Percentiles rank a stretch among this genome's conserved stretches.
These are phyloP conservation scores for Pristionchus entomophagus DNA, from an alignment of 2,888 invertebrate genomes.

Conservation along the genomic window DNA sequence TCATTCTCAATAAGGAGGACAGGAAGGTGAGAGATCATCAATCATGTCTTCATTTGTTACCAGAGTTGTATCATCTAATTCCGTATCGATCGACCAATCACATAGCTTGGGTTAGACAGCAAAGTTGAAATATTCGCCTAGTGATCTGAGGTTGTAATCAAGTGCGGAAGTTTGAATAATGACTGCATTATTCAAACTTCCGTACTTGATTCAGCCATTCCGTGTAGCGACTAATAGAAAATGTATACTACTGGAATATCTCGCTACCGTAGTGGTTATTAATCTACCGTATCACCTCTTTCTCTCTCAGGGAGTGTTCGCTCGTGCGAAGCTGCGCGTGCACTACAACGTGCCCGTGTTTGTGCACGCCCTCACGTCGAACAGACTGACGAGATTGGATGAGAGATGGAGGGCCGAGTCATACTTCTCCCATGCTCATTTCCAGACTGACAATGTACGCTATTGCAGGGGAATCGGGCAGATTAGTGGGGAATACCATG, in stretches of 20 bases:
- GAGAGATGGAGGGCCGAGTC: not conserved
- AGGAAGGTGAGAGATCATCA: not conserved
- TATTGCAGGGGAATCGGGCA: not conserved
- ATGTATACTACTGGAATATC: too few relatives aligned
- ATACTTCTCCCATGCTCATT: slow-evolving; percentile 5
- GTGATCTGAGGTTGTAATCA: too few relatives aligned
- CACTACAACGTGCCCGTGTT: slow-evolving; percentile 26
- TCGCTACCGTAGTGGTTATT: too few relatives aligned
- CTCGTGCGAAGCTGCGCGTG: slow-evolving; percentile 12
- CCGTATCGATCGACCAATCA: too few relatives aligned
- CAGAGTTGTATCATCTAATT: too few relatives aligned
- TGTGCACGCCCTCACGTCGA: not conserved
- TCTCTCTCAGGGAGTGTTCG: slow-evolving; percentile 5
- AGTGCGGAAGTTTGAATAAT: too few relatives aligned
- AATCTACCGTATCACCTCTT: not conserved
- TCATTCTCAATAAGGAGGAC: slow-evolving; percentile 21
- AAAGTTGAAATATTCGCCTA: too few relatives aligned
- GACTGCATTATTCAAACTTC: too few relatives aligned
- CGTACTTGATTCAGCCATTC: too few relatives aligned
- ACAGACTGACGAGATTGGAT: not conserved
- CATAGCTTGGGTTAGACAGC: too few relatives aligned
- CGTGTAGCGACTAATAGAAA: too few relatives aligned
- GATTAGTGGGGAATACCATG: not conserved
- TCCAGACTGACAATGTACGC: not conserved
- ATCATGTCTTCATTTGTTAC: too few relatives aligned